A percentile compares a stretch with the other conserved stretches of the same genome.
phyloP scores from a whole-genome alignment of 2,888 invertebrate species.

The Bursaphelenchus okinawaensis region DNA sequence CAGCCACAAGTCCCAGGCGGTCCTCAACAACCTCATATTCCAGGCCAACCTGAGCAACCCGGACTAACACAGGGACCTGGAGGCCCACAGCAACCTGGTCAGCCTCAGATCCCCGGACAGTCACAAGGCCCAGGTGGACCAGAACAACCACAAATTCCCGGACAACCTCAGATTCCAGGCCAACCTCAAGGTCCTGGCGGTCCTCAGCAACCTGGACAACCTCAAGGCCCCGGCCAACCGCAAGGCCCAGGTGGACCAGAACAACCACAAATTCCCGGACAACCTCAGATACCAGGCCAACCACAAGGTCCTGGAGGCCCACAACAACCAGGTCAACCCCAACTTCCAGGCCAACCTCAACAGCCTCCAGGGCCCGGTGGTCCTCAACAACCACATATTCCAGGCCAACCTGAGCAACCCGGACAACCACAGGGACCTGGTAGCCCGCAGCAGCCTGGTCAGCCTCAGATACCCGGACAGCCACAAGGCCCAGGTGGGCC shows the following conservation, averaged over 20 bases:
- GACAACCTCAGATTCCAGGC: background rate
- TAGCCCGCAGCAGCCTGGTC: background rate
- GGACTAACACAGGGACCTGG: background rate
- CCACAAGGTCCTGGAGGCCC: background rate
- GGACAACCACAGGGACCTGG: background rate
- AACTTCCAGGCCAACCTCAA: background rate
- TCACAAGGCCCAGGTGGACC: slow-evolving; percentile 1
- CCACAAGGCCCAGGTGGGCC: background rate
- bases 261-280: background rate
- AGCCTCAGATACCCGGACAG: background rate
- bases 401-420: background rate
- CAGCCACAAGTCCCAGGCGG: slow-evolving; percentile 3
- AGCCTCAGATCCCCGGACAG: background rate
- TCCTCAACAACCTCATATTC: background rate
- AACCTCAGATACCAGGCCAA: background rate
- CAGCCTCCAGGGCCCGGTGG: background rate
- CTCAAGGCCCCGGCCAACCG: slow-evolving; percentile 8
- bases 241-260: background rate
- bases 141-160: slow-evolving; percentile 9
- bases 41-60: slow-evolving; percentile 9
- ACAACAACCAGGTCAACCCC: background rate
- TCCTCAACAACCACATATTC: background rate
- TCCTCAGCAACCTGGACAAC: slow-evolving; percentile 10
- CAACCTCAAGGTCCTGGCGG: background rate
- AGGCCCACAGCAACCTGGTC: background rate